These are phyloP conservation scores for Zaprionus lineosus DNA, from an alignment of 2,888 invertebrate species.

Conservation along the genomic window DNA sequence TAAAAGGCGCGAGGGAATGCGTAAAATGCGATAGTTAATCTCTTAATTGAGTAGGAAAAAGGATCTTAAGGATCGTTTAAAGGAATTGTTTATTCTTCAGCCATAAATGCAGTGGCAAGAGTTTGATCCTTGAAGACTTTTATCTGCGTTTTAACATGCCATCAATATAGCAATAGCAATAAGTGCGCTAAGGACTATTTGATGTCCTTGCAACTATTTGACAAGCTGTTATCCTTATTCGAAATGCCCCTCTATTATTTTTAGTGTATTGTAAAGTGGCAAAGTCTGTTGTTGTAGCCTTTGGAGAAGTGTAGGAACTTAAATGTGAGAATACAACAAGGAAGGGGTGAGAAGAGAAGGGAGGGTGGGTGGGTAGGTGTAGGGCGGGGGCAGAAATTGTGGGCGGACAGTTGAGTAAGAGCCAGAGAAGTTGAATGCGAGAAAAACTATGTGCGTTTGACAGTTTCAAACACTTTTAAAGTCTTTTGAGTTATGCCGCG, in stretches of 20 bases:
- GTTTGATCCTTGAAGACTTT: no score
- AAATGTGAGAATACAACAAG: neutral
- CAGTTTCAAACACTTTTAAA: slow-evolving; percentile 69
- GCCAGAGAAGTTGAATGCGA: neutral
- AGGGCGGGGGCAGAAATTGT: slow-evolving; percentile 5
- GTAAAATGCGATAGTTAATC: no score
- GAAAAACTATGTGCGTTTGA: slow-evolving; percentile 64
- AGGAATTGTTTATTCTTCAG: no score
- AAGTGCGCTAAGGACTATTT: no score
- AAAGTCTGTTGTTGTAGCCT: slow-evolving; percentile 44
- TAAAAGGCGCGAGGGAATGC: no score
- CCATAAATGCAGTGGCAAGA: no score
- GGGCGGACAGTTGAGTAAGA: slow-evolving; percentile 1
- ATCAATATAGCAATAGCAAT: no score
- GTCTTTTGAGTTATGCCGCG: slow-evolving; percentile 57
- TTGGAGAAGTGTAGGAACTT: neutral
- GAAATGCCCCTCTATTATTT: no score
- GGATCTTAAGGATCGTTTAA: no score
- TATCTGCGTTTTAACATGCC: no score
- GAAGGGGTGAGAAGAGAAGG: slow-evolving; percentile 1
- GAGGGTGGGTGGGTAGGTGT: no score
- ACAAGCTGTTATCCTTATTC: neutral
- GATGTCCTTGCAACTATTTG: neutral
- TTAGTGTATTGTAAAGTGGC: slow-evolving; percentile 45
- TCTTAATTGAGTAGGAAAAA: no score